phyloP scores from a whole-genome alignment of 2,797 vertebrate genomes.

The Notamacropus eugenii region DNA sequence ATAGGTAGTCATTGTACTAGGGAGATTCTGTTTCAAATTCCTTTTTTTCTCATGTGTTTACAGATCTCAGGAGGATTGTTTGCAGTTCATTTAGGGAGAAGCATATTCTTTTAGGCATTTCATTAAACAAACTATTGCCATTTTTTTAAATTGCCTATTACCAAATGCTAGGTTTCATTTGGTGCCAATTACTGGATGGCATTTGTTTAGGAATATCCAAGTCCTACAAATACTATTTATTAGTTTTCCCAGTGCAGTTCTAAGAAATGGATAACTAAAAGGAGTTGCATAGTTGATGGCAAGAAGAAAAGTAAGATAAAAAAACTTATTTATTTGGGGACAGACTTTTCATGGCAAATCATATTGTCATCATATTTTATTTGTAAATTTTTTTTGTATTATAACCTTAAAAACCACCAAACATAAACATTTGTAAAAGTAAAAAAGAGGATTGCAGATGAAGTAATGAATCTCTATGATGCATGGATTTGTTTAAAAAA shows the following conservation, averaged over 20 bases:
- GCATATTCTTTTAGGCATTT: background rate
- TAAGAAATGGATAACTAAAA: constrained; percentile 6
- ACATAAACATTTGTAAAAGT: too few relatives aligned
- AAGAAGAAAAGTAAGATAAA: background rate
- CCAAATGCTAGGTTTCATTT: constrained; percentile 9
- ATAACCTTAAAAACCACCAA: too few relatives aligned
- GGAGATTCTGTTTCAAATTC: constrained; percentile 4
- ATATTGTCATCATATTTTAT: background rate
- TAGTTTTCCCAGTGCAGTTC: background rate
- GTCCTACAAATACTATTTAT: background rate
- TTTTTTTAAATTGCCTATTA: constrained; percentile 49
- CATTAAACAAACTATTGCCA: constrained; percentile 47
- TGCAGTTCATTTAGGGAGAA: constrained; percentile 40
- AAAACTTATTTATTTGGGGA: background rate
- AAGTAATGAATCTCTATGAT: background rate
- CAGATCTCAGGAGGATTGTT: background rate
- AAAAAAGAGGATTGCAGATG: background rate
- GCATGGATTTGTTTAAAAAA: background rate
- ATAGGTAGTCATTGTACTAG: background rate
- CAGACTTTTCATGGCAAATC: background rate
- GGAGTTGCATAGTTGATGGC: background rate
- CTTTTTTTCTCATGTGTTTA: constrained; percentile 19
- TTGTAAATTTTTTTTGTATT: background rate
- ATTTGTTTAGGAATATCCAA: constrained; percentile 42
- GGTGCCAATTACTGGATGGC: background rate